Evolutionary conservation across 2,888 invertebrate species (phyloP).

Genomic region (Idaea dimidiata): DNA sequence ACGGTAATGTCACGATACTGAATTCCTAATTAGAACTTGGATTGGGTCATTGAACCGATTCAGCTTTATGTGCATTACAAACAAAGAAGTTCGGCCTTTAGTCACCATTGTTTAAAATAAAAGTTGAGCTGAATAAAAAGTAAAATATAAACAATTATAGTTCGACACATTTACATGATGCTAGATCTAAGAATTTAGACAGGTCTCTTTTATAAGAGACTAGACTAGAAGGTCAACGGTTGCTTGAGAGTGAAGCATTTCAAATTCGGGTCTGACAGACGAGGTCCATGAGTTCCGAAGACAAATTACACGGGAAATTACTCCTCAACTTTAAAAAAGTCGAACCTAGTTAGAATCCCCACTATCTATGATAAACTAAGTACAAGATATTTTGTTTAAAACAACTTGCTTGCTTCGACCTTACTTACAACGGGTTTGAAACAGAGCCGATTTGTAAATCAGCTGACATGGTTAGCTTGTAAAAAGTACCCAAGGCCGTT

Average conservation of each 20-base stretch:
- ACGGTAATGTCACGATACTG: conserved; percentile 9
- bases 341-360: too few species aligned
- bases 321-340: too few species aligned
- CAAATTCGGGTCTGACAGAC: too few species aligned
- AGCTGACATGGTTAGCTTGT: conserved; percentile 20
- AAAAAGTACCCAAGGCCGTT: conserved; percentile 29
- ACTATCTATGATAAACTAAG: too few species aligned
- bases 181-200: too few species aligned
- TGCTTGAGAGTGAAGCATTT: too few species aligned
- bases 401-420: background rate
- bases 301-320: too few species aligned
- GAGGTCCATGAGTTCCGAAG: too few species aligned
- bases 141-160: background rate
- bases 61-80: conserved; percentile 11
- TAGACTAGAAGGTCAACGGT: too few species aligned
- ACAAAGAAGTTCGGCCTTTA: conserved; percentile 7
- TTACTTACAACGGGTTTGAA: background rate
- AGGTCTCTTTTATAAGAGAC: too few species aligned
- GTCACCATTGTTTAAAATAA: background rate
- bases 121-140: too few species aligned
- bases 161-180: background rate
- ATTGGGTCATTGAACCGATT: conserved; percentile 21
- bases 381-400: background rate
- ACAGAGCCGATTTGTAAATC: conserved; percentile 7
- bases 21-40: conserved; percentile 21